A percentile compares a stretch with the other conserved stretches of the same genome.
These are phyloP conservation scores for Thecophora atra DNA, from an alignment of 2,888 invertebrate genomes.

Conservation along the genomic window DNA sequence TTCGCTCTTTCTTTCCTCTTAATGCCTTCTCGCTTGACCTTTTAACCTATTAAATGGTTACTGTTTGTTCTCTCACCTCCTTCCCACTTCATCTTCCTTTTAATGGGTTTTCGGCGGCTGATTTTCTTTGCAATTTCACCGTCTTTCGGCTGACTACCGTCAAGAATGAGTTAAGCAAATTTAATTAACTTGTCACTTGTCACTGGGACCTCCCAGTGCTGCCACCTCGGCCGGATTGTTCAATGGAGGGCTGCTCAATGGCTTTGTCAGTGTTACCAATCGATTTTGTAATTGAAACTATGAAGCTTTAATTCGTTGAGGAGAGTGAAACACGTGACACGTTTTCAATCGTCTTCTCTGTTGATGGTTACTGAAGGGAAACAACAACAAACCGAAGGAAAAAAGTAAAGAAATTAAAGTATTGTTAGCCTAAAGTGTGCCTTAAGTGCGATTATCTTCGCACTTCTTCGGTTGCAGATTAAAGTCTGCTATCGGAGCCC, in stretches of 20 bases:
- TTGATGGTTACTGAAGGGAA: too few species aligned
- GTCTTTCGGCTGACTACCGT: not conserved
- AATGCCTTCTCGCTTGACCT: slow-evolving; percentile 8
- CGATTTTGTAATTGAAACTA: not conserved
- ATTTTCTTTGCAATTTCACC: not conserved
- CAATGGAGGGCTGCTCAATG: too few species aligned
- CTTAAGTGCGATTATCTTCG: too few species aligned
- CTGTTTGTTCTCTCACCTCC: not conserved
- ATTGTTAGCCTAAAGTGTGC: too few species aligned
- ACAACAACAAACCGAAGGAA: not conserved
- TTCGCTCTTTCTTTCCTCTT: slow-evolving; percentile 10
- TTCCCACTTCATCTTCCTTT: too few species aligned
- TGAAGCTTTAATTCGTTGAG: slow-evolving; percentile 1
- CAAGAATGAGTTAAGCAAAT: slow-evolving; percentile 31
- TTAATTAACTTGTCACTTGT: slow-evolving; percentile 35
- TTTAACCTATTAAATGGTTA: slow-evolving; percentile 34
- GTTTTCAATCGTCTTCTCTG: slow-evolving; percentile 4
- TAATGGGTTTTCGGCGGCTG: too few species aligned
- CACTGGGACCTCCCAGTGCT: not conserved
- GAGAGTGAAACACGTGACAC: not conserved
- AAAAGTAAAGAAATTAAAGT: slow-evolving; percentile 3
- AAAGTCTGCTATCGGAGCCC: too few species aligned
- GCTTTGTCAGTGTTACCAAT: not conserved
- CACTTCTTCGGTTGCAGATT: too few species aligned
- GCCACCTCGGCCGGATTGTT: not conserved